Percentiles rank a stretch among this genome's conserved stretches.
These are phyloP conservation scores for Chamaea fasciata DNA, from an alignment of 2,113 vertebrate species.

Conservation along the genomic window DNA sequence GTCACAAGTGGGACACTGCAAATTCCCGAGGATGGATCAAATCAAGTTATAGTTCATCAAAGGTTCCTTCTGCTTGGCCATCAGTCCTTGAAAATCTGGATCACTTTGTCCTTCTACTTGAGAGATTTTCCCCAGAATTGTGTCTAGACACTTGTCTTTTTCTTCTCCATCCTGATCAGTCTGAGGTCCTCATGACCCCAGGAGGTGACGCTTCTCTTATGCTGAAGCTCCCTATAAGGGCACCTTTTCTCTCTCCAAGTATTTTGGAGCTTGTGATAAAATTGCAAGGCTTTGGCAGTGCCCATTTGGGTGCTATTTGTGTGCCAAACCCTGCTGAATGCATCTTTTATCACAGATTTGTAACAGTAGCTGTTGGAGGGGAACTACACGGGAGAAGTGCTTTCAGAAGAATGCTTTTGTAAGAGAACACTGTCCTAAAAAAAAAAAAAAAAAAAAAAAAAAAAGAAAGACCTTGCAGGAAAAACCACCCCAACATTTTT, in stretches of 20 bases:
- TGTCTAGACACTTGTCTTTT: neutral
- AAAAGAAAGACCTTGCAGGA: neutral
- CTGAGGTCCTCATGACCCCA: neutral
- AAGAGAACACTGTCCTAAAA: neutral
- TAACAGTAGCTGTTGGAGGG: slow-evolving; percentile 33
- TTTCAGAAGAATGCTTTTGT: slow-evolving; percentile 26
- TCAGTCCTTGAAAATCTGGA: neutral
- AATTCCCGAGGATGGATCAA: neutral
- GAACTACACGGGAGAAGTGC: neutral
- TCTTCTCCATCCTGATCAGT: neutral
- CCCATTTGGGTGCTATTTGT: neutral
- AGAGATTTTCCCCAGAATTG: neutral
- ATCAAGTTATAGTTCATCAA: too few relatives aligned
- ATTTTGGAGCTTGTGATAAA: neutral
- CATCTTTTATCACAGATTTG: slow-evolving; percentile 33
- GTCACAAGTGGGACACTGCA: neutral
- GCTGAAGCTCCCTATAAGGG: neutral
- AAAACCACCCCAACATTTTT: neutral
- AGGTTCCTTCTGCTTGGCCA: neutral
- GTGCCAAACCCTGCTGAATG: slow-evolving; percentile 46
- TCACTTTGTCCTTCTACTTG: neutral
- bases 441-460: neutral
- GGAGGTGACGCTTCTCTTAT: neutral
- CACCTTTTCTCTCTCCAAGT: neutral
- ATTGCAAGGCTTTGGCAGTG: neutral